Evolutionary conservation across 2,113 vertebrate species (phyloP).

Genomic region (Sula dactylatra): DNA sequence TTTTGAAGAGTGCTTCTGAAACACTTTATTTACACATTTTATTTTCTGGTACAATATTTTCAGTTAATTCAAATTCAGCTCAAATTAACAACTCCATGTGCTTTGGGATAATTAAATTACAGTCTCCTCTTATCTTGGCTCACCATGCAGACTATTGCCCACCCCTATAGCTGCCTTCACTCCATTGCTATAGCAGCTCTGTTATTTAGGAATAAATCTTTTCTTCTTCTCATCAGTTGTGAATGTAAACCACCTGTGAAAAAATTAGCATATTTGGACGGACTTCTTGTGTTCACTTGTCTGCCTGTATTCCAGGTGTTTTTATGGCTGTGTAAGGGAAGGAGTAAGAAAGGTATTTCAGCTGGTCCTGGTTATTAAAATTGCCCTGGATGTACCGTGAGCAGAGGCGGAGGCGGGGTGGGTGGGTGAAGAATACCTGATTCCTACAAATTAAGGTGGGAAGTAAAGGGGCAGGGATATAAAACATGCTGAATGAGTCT

Average conservation of each 20-base stretch:
- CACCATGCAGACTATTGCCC: conserved; percentile 60
- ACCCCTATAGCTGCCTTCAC: conserved; percentile 46
- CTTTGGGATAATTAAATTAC: conserved; percentile 83
- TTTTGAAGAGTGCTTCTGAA: conserved; percentile 34
- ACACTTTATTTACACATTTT: conserved; percentile 44
- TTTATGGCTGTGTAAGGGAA: conserved; percentile 24
- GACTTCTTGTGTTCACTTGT: neutral
- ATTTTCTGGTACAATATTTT: conserved; percentile 61
- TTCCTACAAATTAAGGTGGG: conserved; percentile 36
- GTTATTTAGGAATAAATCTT: conserved; percentile 55
- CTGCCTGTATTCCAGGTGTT: conserved; percentile 36
- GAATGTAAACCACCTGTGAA: conserved; percentile 53
- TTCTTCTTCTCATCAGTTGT: conserved; percentile 26
- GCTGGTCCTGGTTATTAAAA: conserved; percentile 18
- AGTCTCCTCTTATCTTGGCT: conserved; percentile 75
- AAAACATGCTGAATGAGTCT: neutral
- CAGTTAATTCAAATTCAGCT: conserved; percentile 52
- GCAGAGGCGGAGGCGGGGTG: neutral
- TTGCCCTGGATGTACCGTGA: neutral
- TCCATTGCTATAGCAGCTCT: conserved; percentile 8
- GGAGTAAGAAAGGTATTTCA: conserved; percentile 22
- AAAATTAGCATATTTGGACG: conserved; percentile 46
- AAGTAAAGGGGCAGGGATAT: neutral
- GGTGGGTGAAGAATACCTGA: neutral
- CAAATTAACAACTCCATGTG: conserved; percentile 60